Percentiles rank a stretch among this genome's conserved stretches.
Evolutionary conservation across 2,113 vertebrate species (phyloP).

Genomic region (Dasyurus viverrinus): DNA sequence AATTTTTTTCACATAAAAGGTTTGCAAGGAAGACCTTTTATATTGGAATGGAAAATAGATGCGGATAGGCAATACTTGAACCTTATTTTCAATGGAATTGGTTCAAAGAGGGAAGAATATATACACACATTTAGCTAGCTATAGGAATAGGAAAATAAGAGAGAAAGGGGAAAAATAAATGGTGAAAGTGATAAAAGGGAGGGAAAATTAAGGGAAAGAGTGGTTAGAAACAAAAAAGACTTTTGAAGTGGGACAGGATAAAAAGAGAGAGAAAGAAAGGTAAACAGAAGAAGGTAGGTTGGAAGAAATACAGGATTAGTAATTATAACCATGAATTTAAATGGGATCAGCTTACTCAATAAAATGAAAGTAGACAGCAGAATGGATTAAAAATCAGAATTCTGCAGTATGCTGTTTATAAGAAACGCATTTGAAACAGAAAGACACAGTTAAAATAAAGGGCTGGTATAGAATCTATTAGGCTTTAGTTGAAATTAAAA

Average conservation of each 20-base stretch:
- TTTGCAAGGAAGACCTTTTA: not conserved
- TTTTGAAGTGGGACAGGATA: not conserved
- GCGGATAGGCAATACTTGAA: not conserved
- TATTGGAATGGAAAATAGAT: not conserved
- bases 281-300: not conserved
- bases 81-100: not conserved
- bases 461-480: not conserved
- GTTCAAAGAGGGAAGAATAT: not conserved
- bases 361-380: not conserved
- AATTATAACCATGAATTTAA: not conserved
- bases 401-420: no score
- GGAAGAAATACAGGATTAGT: not conserved
- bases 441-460: not conserved
- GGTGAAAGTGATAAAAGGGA: not conserved
- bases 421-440: not conserved
- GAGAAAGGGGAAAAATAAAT: not conserved
- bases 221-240: not conserved
- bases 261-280: not conserved
- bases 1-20: not conserved
- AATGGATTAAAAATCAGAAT: not conserved
- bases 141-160: not conserved
- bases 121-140: not conserved
- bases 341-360: not conserved
- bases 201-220: not conserved
- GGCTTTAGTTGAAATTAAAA: not conserved